Evolutionary conservation across 2,797 vertebrate species (phyloP).

Genomic region (Leucoraja ocellata): DNA sequence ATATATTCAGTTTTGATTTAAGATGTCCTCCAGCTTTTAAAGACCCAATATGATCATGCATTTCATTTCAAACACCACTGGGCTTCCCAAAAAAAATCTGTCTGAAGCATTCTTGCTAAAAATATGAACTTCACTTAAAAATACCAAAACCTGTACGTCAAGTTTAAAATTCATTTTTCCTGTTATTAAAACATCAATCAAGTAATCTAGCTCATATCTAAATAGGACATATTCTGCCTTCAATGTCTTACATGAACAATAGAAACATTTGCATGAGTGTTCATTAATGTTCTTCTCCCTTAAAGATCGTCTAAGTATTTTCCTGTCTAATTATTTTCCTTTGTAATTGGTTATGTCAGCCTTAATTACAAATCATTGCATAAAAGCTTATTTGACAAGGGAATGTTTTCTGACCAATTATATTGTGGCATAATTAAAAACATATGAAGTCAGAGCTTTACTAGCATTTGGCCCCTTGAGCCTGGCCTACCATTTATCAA

Average conservation of each 20-base stretch:
- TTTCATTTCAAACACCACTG: neutral
- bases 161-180: neutral
- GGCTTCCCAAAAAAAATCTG: neutral
- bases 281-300: neutral
- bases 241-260: neutral
- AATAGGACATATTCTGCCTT: neutral
- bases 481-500: no score
- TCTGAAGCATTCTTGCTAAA: neutral
- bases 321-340: neutral
- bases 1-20: no score
- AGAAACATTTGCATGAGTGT: neutral
- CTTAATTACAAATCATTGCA: neutral
- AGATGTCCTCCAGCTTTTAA: neutral
- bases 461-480: no score
- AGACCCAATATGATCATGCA: neutral
- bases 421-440: neutral
- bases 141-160: neutral
- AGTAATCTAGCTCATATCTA: neutral
- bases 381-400: neutral
- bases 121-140: neutral
- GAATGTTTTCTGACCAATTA: neutral
- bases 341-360: neutral
- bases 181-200: constrained; percentile 6
- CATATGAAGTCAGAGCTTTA: no score
- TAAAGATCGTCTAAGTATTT: neutral